phyloP scores from a whole-genome alignment of 2,113 vertebrate species.

The Cheilinus undulatus region DNA sequence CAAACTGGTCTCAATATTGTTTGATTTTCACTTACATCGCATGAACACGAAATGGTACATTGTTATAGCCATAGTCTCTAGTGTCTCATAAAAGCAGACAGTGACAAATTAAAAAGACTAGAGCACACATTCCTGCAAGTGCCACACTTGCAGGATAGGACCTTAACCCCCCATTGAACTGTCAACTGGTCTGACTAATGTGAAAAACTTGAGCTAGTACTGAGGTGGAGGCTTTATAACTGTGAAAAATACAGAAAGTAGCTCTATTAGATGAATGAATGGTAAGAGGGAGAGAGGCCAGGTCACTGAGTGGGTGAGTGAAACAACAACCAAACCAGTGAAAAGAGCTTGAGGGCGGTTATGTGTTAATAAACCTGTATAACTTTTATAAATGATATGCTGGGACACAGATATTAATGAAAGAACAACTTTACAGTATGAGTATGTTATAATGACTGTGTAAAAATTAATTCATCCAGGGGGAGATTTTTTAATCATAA shows the following conservation, averaged over 20 bases:
- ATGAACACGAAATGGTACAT: no score
- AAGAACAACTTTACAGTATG: background rate
- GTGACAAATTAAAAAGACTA: constrained; percentile 9
- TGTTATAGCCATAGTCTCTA: background rate
- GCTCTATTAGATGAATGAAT: constrained; percentile 25
- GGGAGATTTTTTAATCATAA: no score
- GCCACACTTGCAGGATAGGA: constrained; percentile 24
- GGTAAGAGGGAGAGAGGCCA: constrained; percentile 9
- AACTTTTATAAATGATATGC: background rate
- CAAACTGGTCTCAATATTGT: no score
- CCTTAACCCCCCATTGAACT: constrained; percentile 53
- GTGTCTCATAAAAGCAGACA: constrained; percentile 19
- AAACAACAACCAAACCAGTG: background rate
- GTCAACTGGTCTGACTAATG: constrained; percentile 49
- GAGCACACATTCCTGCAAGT: constrained; percentile 44
- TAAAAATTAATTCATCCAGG: background rate
- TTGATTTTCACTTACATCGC: no score
- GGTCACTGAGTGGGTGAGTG: constrained; percentile 2
- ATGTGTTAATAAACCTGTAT: background rate
- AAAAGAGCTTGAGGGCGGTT: background rate
- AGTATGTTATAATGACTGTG: background rate
- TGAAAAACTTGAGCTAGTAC: constrained; percentile 24
- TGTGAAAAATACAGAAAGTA: constrained; percentile 32
- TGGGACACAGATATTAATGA: background rate
- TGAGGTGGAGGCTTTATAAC: constrained; percentile 29